These are phyloP conservation scores for Ephestia elutella DNA, from an alignment of 1,140 invertebrate genomes.

Conservation along the genomic window DNA sequence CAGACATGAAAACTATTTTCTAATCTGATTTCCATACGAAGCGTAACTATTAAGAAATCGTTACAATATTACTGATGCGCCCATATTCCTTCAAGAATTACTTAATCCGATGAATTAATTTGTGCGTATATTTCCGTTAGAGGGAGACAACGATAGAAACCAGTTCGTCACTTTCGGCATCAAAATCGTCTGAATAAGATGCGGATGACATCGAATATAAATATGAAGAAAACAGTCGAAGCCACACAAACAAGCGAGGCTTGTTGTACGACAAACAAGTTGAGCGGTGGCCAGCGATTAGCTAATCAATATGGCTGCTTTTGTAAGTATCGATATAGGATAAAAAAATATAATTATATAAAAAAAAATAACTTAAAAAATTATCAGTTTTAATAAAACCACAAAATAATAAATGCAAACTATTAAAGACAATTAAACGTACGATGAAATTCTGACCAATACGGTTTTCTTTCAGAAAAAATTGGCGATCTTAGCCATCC, in stretches of 20 bases:
- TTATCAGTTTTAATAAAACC: too few relatives aligned
- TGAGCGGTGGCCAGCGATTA: conserved; percentile 64
- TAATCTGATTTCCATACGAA: conserved; percentile 9
- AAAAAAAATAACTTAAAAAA: too few relatives aligned
- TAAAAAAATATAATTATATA: not conserved
- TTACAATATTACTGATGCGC: conserved; percentile 28
- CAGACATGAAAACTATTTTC: conserved; percentile 4
- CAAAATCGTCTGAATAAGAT: conserved; percentile 29
- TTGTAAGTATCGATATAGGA: conserved; percentile 45
- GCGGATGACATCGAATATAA: conserved; percentile 52
- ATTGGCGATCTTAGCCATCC: conserved; percentile 54
- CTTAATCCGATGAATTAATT: conserved; percentile 60
- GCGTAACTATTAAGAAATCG: conserved; percentile 27
- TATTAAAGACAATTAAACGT: too few relatives aligned
- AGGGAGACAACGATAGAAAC: conserved; percentile 48
- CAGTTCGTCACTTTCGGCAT: conserved; percentile 48
- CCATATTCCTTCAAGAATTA: conserved; percentile 36
- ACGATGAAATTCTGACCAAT: not conserved
- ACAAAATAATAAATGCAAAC: not conserved
- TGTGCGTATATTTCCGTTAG: conserved; percentile 52
- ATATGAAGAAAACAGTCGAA: conserved; percentile 47
- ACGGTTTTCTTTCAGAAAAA: conserved; percentile 51
- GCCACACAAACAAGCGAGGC: conserved; percentile 53
- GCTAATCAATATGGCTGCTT: conserved; percentile 67
- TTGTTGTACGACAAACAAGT: conserved; percentile 55